These are phyloP conservation scores for Rhinatrema bivittatum DNA, from an alignment of 2,797 vertebrate genomes.

Conservation along the genomic window DNA sequence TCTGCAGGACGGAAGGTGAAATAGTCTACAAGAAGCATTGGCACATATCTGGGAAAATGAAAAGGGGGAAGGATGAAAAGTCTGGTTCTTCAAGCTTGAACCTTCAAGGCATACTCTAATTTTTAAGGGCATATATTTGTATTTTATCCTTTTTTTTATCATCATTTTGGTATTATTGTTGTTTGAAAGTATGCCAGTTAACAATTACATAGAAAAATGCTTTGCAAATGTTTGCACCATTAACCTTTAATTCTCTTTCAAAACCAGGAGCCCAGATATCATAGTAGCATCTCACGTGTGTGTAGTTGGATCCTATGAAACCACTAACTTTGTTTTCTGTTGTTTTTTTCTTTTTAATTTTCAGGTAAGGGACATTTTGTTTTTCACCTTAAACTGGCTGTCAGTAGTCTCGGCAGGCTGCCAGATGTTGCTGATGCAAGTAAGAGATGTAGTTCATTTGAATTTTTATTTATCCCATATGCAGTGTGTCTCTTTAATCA, in stretches of 20 bases:
- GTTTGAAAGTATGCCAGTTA: constrained; percentile 5
- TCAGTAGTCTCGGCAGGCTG: constrained; percentile 15
- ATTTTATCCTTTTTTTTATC: no score
- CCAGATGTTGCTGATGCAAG: no score
- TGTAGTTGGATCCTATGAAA: constrained; percentile 8
- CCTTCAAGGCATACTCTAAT: no score
- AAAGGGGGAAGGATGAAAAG: constrained; percentile 16
- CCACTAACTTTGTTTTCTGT: constrained; percentile 22
- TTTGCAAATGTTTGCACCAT: neutral
- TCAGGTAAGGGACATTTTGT: constrained; percentile 28
- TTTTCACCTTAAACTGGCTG: constrained; percentile 12
- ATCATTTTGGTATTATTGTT: no score
- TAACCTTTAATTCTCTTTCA: no score
- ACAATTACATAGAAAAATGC: neutral
- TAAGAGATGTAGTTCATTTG: no score
- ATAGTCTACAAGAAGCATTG: constrained; percentile 53
- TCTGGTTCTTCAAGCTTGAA: no score
- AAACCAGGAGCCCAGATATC: no score
- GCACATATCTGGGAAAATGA: constrained; percentile 32
- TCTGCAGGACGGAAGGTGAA: constrained; percentile 55
- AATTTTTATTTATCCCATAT: neutral
- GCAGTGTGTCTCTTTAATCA: no score
- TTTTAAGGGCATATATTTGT: no score
- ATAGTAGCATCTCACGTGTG: neutral
- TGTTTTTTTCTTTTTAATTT: constrained; percentile 30